Percentiles rank a stretch among this genome's conserved stretches.
phyloP scores from a whole-genome alignment of 2,797 vertebrate genomes.

The Cottoperca gobio region DNA sequence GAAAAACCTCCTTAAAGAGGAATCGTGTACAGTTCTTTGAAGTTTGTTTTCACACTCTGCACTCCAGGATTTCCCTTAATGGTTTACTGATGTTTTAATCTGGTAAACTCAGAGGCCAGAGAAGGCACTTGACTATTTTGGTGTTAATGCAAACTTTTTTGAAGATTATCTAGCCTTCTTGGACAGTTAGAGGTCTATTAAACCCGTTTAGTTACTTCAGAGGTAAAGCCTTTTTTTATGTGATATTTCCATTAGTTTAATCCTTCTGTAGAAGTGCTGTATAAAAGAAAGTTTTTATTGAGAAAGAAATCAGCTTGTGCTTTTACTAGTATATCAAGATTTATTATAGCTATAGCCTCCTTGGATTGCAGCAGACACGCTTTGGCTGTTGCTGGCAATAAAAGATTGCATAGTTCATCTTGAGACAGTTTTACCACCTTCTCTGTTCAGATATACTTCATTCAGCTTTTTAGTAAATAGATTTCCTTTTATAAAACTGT shows the following conservation, averaged over 20 bases:
- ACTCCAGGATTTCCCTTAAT: slow-evolving; percentile 15
- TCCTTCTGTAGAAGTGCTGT: not conserved
- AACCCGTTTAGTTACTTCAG: not conserved
- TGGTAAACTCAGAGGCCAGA: not conserved
- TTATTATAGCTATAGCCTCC: slow-evolving; percentile 34
- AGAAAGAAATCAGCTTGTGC: slow-evolving; percentile 41
- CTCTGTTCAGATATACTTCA: not conserved
- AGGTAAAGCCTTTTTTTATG: slow-evolving; percentile 14
- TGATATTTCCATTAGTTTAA: slow-evolving; percentile 19
- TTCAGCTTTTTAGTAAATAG: not conserved
- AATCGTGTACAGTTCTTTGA: slow-evolving; percentile 6
- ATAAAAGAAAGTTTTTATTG: slow-evolving; percentile 11
- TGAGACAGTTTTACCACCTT: slow-evolving; percentile 8
- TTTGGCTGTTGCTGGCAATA: slow-evolving; percentile 26
- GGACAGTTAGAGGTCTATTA: not conserved
- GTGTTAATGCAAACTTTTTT: slow-evolving; percentile 13
- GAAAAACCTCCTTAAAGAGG: not conserved
- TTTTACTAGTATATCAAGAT: slow-evolving; percentile 37
- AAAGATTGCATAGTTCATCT: slow-evolving; percentile 35
- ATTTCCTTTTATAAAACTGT: not conserved
- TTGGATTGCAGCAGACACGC: slow-evolving; percentile 6
- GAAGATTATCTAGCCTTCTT: slow-evolving; percentile 22
- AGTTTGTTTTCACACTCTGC: slow-evolving; percentile 31
- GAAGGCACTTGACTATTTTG: slow-evolving; percentile 16
- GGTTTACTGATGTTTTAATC: slow-evolving; percentile 23